Evolutionary conservation across 2,888 invertebrate genomes (phyloP).

Genomic region (Bombyx huttoni): DNA sequence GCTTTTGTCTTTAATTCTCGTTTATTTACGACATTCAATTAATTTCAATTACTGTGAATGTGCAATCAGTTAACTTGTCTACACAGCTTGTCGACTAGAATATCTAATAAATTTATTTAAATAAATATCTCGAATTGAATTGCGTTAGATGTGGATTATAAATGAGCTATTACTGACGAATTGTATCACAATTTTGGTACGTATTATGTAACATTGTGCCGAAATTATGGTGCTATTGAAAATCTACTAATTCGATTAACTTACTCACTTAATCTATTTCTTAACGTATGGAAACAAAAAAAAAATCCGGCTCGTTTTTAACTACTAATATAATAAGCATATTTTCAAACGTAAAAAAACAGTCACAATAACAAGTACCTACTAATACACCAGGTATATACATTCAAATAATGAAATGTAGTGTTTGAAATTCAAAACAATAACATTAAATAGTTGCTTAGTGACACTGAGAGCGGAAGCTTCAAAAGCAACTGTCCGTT

Average conservation of each 20-base stretch:
- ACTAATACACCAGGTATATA: neutral
- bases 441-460: neutral
- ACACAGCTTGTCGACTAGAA: neutral
- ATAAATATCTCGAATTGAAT: no score
- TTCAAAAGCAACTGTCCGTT: neutral
- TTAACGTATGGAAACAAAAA: no score
- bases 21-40: conserved; percentile 8
- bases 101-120: neutral
- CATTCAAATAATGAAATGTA: neutral
- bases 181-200: no score
- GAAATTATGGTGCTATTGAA: no score
- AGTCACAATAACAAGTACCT: neutral
- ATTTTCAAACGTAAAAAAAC: neutral
- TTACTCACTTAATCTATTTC: no score
- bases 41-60: neutral
- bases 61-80: neutral
- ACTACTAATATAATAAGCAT: no score
- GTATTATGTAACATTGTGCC: no score
- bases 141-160: no score
- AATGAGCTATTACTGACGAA: no score
- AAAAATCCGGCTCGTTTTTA: no score
- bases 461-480: neutral
- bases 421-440: neutral
- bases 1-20: conserved; percentile 9
- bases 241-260: no score